These are phyloP conservation scores for Theretra japonica DNA, from an alignment of 2,888 invertebrate species.

Conservation along the genomic window DNA sequence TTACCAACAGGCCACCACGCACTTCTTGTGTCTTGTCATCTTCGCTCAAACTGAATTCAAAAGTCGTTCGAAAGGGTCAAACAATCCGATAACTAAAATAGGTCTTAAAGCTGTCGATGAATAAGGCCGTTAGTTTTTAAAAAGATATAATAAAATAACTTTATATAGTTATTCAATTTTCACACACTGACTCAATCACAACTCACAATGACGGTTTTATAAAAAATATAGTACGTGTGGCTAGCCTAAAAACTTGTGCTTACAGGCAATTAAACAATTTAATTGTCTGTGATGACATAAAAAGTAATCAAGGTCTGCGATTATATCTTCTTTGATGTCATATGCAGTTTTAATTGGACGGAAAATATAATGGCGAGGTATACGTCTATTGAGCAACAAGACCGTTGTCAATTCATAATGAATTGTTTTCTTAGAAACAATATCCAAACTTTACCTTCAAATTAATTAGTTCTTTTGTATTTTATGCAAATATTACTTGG, in stretches of 20 bases:
- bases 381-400: not conserved
- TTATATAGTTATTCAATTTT: no score
- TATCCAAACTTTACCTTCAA: slow-evolving; percentile 5
- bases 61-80: no score
- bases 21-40: no score
- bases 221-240: not conserved
- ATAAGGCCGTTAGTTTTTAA: no score
- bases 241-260: no score
- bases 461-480: slow-evolving; percentile 21
- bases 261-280: slow-evolving; percentile 1
- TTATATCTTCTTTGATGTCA: slow-evolving; percentile 3
- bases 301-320: slow-evolving; percentile 13
- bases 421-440: slow-evolving; percentile 5
- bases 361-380: not conserved
- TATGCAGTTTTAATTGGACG: slow-evolving; percentile 1
- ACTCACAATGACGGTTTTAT: not conserved
- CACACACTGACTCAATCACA: no score
- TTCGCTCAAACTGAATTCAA: no score
- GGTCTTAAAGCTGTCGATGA: no score
- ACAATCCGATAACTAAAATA: no score
- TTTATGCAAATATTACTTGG: slow-evolving; percentile 17
- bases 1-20: no score
- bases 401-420: slow-evolving; percentile 12
- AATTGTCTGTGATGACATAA: slow-evolving; percentile 1
- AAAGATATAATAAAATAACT: no score